Evolutionary conservation across 2,113 vertebrate genomes (phyloP), one percentile per base, ranked within the genome.

Genomic region (Pleuronectes platessa): DNA sequence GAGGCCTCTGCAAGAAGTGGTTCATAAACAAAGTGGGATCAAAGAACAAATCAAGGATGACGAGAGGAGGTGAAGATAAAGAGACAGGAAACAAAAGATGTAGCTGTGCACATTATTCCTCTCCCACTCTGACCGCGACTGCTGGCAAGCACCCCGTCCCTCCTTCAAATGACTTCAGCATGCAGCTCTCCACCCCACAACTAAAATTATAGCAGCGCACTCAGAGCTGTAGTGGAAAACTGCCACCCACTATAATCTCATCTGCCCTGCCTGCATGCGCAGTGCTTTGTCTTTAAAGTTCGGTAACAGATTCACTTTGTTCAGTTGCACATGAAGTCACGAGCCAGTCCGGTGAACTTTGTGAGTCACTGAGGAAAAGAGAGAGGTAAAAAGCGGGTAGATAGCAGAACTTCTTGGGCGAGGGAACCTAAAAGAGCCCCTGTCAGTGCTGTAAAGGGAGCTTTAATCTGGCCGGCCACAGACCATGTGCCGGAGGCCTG

Each of bases 81-180:
- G 80, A 79, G 72, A 89, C 66, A 80, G 86, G 82, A 88, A 95
- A 96, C 92, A 95, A 95, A 92, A 93, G 93, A 94, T 85, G 87
- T 92, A 93, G 91, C 78, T 91, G 92, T 90, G 88, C 68, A 76
- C 92, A 81, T 86, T 90, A 93, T 88, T 91, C 81, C 87, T 94
- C 94, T 95, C 93, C 95, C 88, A 77, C 88, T 87, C 82, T 90
- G 91, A 95, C 94, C 94, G 92, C 90, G 76, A 88, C 90, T 78
- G 83, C 92, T 93, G 94, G 95, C 93, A 90, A 73, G 84, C 85
- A 82, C 88, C 71, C 78, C 87, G 89, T 94, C 93, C 90, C 91
- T 92, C 90, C 93, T 92, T 95, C 89, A 93, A 94, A 95, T 94
- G 94, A 94, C 93, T 95, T 95, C 94, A 94, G 84, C 93, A 95